Conservation (phyloP, 2,888 invertebrate species). For the Cistogaster globosa region DNA sequence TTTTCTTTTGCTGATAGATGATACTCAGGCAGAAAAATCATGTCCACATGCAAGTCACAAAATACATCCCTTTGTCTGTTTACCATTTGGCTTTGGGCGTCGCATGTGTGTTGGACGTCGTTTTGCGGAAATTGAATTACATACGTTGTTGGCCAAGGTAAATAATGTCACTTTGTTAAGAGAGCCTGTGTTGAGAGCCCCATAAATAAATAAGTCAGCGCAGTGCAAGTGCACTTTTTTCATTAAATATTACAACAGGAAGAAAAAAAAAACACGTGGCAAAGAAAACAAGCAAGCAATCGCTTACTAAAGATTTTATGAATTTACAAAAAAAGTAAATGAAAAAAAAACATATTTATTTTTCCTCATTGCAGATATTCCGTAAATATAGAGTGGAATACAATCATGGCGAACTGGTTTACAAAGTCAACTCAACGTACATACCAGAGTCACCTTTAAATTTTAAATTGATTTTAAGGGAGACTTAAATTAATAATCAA, state of each 20-base stretch:
- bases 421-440: slow-evolving; percentile 89
- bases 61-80: slow-evolving; percentile 89
- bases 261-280: background rate
- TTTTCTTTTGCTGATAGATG: slow-evolving; percentile 16
- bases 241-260: slow-evolving; percentile 41
- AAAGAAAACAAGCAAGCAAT: background rate
- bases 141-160: slow-evolving; percentile 89
- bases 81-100: slow-evolving; percentile 90
- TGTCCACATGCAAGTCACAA: slow-evolving; percentile 83
- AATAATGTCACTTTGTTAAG: slow-evolving; percentile 26
- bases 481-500: slow-evolving; percentile 74
- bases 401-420: slow-evolving; percentile 87
- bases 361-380: slow-evolving; percentile 85
- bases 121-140: slow-evolving; percentile 91
- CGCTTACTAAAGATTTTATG: slow-evolving; percentile 1
- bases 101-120: slow-evolving; percentile 91
- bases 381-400: slow-evolving; percentile 88
- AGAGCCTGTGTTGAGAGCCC: background rate
- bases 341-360: slow-evolving; percentile 20
- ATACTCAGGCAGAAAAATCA: slow-evolving; percentile 39
- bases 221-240: slow-evolving; percentile 25
- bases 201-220: slow-evolving; percentile 37
- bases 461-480: slow-evolving; percentile 85
- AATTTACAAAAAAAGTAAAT: slow-evolving; percentile 3
- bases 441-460: slow-evolving; percentile 88